phyloP scores from a whole-genome alignment of 2,888 invertebrate species.

The Drosophila pseudotakahashii region DNA sequence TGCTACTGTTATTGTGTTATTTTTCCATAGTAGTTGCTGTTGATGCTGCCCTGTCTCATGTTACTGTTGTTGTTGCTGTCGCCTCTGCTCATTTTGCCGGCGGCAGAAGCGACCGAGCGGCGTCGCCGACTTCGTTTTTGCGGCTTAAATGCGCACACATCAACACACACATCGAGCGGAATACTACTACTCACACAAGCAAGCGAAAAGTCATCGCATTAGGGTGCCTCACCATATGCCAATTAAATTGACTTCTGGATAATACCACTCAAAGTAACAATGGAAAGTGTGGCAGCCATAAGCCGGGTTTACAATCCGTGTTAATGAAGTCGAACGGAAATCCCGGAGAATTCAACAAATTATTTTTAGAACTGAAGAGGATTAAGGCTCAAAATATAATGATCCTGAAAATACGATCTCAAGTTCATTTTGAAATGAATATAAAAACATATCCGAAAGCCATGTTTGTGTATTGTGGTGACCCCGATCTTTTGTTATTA shows the following conservation, averaged over 20 bases:
- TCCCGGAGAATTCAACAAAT: conserved; percentile 2
- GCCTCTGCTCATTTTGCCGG: conserved; percentile 39
- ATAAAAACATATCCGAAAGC: neutral
- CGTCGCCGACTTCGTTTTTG: conserved; percentile 76
- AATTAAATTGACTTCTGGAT: conserved; percentile 42
- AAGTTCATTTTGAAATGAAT: too few species aligned
- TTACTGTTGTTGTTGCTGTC: conserved; percentile 46
- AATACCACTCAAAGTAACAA: conserved; percentile 24
- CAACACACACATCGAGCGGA: conserved; percentile 22
- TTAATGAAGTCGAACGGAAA: conserved; percentile 12
- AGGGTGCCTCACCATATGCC: conserved; percentile 60
- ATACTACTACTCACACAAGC: conserved; percentile 11
- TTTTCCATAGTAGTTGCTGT: neutral
- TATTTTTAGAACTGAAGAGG: neutral
- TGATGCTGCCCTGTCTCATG: conserved; percentile 1
- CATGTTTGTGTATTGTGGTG: neutral
- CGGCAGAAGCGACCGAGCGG: conserved; percentile 55
- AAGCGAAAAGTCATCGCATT: conserved; percentile 41
- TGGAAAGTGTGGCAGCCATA: conserved; percentile 27
- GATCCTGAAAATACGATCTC: neutral
- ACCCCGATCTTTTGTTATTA: neutral
- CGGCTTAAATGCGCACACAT: conserved; percentile 69
- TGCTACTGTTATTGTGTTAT: neutral
- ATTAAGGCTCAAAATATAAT: neutral
- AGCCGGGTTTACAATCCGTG: conserved; percentile 22